phyloP scores from a whole-genome alignment of 2,888 invertebrate species.

The Mantis religiosa region DNA sequence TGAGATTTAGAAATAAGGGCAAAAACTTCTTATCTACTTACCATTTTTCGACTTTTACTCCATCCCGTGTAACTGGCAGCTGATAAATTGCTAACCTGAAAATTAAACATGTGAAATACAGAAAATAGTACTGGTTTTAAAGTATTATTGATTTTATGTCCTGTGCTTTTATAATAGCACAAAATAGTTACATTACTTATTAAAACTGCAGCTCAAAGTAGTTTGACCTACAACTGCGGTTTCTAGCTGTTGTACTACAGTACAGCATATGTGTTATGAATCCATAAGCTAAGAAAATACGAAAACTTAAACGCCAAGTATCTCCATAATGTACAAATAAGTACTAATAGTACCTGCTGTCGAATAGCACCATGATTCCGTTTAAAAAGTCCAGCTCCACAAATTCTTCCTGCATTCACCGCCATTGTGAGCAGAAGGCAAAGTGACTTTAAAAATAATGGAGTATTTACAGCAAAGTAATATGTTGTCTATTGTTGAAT shows the following conservation, averaged over 20 bases:
- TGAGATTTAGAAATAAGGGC: not conserved
- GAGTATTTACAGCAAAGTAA: not conserved
- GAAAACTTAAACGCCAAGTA: not conserved
- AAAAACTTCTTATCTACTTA: constrained; percentile 46
- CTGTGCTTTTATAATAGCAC: too few species aligned
- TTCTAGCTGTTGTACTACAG: too few species aligned
- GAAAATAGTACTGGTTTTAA: too few species aligned
- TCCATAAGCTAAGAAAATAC: not conserved
- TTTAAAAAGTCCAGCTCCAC: constrained; percentile 78
- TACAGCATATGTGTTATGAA: too few species aligned
- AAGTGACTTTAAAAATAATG: not conserved
- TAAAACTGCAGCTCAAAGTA: not conserved
- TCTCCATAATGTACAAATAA: not conserved
- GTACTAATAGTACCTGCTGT: constrained; percentile 60
- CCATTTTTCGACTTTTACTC: constrained; percentile 74
- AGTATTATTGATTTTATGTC: too few species aligned
- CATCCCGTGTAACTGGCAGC: constrained; percentile 60
- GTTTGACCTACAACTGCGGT: not conserved
- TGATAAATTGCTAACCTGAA: constrained; percentile 72
- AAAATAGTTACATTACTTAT: not conserved
- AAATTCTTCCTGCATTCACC: constrained; percentile 82
- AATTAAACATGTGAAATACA: constrained; percentile 21
- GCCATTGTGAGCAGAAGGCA: constrained; percentile 68
- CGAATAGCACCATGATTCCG: constrained; percentile 61
- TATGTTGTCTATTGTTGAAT: not conserved